Base-by-base conservation (phyloP, 2,113 vertebrate species). In the Oceanites oceanicus region DNA sequence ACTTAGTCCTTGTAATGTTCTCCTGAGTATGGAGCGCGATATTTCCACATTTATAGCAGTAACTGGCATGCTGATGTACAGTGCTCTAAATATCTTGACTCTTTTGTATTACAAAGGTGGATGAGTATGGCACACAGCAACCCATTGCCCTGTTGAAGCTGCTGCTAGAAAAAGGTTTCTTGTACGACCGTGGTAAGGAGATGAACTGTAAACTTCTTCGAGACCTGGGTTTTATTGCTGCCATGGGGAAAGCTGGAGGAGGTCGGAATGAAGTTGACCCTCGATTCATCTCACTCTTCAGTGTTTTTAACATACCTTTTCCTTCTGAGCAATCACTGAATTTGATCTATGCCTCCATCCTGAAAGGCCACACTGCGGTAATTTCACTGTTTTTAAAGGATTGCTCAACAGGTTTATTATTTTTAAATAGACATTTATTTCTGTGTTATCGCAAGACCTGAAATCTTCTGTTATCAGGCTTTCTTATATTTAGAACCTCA, bases 241-340 rank as follows among this genome's bases (percentile, higher is more conserved):
- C 99, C 61, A 99, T 99, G 99, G 99, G 99, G 15, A 99, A 99
- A 77, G 99, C 99, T 20, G 99, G 99, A 58, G 99, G 99, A 12
- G 99, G 99, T 30, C 98, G 99, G n/a, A 99, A 99, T 25, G 98
- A 99, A 93, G 99, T 99, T 13, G 99, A 99, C 87, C 98, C 99
- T 5, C 98, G 99, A 42, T 99, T 99, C 95, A 97, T 98, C 76
- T 99, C 99, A 0, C 99, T 99, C 44, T 99, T 99, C 97, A 99
- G 97, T 63, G 99, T 99, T 86, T 99, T 99, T 98, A 99, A 98
- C 25, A 86, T 99, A 22, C 98, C 98, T 4, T 99, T 99, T 90
- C 99, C 99, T 65, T 97, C 98, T 5, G 97, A 99, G 59, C 98
- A 98, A 36, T 99, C 99, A 5, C 95, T 99, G 77, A 96, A 98